Evolutionary conservation across 2,888 invertebrate genomes (phyloP).

Genomic region (Agrotis exclamationis): DNA sequence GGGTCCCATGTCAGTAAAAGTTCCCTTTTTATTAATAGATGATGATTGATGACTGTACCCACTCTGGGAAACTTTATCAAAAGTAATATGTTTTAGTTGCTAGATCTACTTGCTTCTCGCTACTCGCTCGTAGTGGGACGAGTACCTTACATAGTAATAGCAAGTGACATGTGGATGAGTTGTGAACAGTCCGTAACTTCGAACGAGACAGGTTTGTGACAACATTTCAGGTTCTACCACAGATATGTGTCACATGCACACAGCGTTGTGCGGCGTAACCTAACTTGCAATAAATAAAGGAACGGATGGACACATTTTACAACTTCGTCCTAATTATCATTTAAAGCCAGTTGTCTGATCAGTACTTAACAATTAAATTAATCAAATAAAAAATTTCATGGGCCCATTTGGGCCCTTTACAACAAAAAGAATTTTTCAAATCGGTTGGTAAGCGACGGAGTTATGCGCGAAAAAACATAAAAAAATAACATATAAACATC

Average conservation of each 20-base stretch:
- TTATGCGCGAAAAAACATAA: too few relatives aligned
- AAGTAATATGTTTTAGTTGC: background rate
- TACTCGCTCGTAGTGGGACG: background rate
- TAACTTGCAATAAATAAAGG: background rate
- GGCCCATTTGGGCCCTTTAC: too few relatives aligned
- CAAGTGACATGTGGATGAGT: conserved; percentile 3
- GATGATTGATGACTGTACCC: background rate
- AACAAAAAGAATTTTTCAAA: too few relatives aligned
- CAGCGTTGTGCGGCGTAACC: background rate
- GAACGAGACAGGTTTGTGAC: conserved; percentile 1
- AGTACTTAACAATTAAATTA: too few relatives aligned
- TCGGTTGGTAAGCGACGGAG: too few relatives aligned
- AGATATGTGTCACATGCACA: conserved; percentile 20
- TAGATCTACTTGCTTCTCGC: background rate
- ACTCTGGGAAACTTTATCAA: background rate
- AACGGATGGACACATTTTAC: too few relatives aligned
- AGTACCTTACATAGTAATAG: conserved; percentile 1
- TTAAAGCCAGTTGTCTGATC: too few relatives aligned
- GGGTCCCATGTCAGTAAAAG: too few relatives aligned
- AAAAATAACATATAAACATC: too few relatives aligned
- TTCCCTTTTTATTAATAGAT: background rate
- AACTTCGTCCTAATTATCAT: too few relatives aligned
- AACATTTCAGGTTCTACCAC: background rate
- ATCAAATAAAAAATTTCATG: too few relatives aligned
- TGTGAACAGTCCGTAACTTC: background rate